Evolutionary conservation across 2,888 invertebrate species (phyloP), one percentile per base, ranked within the genome.

Genomic region (Scelioninae gen. 1): DNA sequence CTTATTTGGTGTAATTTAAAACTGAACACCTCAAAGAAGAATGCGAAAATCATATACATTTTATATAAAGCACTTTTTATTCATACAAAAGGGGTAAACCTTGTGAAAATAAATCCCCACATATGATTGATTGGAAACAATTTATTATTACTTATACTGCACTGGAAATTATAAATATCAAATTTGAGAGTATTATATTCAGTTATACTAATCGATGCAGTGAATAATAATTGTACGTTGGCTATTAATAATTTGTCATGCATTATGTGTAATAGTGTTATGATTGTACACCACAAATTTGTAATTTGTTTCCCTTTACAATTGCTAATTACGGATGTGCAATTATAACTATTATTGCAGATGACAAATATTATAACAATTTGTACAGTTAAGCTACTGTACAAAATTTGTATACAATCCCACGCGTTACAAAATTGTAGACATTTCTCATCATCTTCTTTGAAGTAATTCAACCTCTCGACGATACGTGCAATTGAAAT

Each of bases 11-110:
- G 32, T 55, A 55, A 60, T 69, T 29, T 9, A 15, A 31, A 40
- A 43, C 32, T 51, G 74, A 65, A 65, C 65, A 56, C 74, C 55
- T 74, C 74, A 74, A 74, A 74, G 74, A 74, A 74, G 63, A 23
- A 56, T 51, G 32, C 43, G 56, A 74, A 74, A 63, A 56, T 38
- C 10, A 56, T 58, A 43, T 6, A 4, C 32, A 32, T 11, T 1
- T 32, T 10, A 16, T 47, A 16, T 16, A 16, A 16, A 23, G 23
- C 23, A 23, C 23, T 23, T 23, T 23, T 47, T 45, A 45, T 45
- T 11, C 45, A 51, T 16, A 15, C 7, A 2, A 47, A 51, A 51
- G 29, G 51, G 23, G 8, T 6, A 9, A 43, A 16, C 11, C 16
- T 6, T 15, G 47, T 47, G 0, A 16, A 47, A 47, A 7, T 15